Percentiles rank a stretch among this genome's conserved stretches.
phyloP scores from a whole-genome alignment of 2,888 invertebrate genomes.

The Tinea pellionella region DNA sequence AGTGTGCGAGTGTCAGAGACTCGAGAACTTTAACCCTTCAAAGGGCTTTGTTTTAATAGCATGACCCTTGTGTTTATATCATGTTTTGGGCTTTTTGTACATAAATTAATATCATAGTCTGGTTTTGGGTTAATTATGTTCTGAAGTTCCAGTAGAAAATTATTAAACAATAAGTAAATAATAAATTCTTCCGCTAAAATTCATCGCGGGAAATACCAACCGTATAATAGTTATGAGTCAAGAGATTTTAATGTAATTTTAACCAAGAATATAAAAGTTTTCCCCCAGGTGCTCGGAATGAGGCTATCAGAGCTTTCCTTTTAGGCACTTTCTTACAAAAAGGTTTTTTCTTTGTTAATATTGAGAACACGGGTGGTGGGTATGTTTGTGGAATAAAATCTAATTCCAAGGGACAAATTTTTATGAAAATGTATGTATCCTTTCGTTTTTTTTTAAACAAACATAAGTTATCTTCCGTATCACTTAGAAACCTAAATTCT shows the following conservation, averaged over 20 bases:
- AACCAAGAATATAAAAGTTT: not conserved
- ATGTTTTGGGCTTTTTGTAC: constrained; percentile 1
- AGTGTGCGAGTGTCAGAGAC: constrained; percentile 62
- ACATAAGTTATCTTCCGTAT: no score
- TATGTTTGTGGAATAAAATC: not conserved
- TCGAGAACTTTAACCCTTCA: constrained; percentile 18
- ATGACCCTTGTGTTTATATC: constrained; percentile 9
- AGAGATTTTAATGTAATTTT: not conserved
- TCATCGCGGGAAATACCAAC: not conserved
- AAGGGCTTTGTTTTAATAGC: constrained; percentile 5
- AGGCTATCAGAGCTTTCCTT: not conserved
- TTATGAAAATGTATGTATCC: not conserved
- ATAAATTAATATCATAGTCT: not conserved
- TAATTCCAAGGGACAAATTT: not conserved
- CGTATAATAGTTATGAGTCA: not conserved
- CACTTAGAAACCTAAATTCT: not conserved
- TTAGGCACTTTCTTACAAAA: not conserved
- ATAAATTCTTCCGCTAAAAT: not conserved
- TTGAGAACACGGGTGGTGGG: not conserved
- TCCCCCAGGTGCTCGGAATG: constrained; percentile 8
- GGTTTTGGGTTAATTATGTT: not conserved
- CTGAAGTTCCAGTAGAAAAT: not conserved
- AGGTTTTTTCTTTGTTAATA: not conserved
- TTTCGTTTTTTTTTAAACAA: no score
- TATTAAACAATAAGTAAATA: not conserved